A percentile compares a stretch with the other conserved stretches of the same genome.
These are phyloP conservation scores for Synanthedon myopaeformis DNA, from an alignment of 2,888 invertebrate genomes.

Conservation along the genomic window DNA sequence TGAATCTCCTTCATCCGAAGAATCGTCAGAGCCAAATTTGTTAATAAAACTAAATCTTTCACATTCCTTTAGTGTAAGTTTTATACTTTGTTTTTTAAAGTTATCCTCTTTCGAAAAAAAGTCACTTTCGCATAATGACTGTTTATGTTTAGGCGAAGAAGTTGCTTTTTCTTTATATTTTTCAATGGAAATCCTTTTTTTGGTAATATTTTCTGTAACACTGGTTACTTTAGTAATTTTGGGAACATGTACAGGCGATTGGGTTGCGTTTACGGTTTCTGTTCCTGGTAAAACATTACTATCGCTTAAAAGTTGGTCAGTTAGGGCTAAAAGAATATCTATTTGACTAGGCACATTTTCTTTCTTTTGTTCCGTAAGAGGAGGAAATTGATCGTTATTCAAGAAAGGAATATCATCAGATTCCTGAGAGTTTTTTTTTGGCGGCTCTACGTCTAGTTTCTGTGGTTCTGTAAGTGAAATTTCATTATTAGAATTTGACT, in stretches of 20 bases:
- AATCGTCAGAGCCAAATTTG: conserved; percentile 34
- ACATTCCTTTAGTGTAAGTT: conserved; percentile 60
- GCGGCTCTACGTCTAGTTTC: no score
- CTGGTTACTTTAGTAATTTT: conserved; percentile 51
- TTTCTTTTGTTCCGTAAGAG: conserved; percentile 18
- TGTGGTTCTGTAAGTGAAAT: no score
- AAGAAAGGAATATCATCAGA: conserved; percentile 40
- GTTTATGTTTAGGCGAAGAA: conserved; percentile 11
- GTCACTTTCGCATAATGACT: conserved; percentile 11
- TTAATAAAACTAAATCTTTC: conserved; percentile 53
- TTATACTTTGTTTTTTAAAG: conserved; percentile 45
- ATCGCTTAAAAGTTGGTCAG: conserved; percentile 58
- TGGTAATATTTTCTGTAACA: conserved; percentile 35
- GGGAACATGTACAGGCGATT: conserved; percentile 40
- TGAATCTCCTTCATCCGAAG: conserved; percentile 36
- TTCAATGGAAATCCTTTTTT: conserved; percentile 61
- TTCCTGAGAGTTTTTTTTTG: not conserved
- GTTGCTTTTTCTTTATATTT: conserved; percentile 53
- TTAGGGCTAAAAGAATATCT: conserved; percentile 59
- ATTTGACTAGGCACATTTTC: conserved; percentile 46
- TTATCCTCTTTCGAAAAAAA: conserved; percentile 24
- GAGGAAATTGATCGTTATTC: conserved; percentile 24
- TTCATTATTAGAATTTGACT: not conserved
- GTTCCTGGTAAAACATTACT: conserved; percentile 29
- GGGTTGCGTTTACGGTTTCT: conserved; percentile 12